Base-by-base conservation (phyloP, 1,140 invertebrate genomes). In the Brachionus koreanus region DNA sequence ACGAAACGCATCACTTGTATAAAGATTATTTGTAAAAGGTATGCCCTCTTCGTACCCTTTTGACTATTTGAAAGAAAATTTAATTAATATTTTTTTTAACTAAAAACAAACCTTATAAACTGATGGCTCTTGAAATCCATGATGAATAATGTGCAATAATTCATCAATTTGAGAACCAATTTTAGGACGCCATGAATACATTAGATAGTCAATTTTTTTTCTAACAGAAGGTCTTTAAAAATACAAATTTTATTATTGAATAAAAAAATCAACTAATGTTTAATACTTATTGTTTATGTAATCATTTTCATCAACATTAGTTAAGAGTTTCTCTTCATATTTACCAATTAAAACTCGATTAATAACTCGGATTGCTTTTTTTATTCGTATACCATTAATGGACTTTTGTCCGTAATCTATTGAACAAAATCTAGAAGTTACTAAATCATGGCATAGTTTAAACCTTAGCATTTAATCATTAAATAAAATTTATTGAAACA, bases 401-500 rank as follows among this genome's bases (percentile, higher is more conserved):
- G 84, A 85, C 43, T 86, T 84, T 5, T 85, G 83, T 37, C 83
- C 84, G 82, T 86, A 88, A 76, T 88, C 87, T 6, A 84, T 83
- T 13, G 87, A 86, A 86, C 88, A 88, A 83, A 88, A 88, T 43
- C 88, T 85, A 7, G 88, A 88, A 65, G 88, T 83, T 6, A 88
- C 84, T 16, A 88, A 83, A 82, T 88, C 87, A 85, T 88, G 86
- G 69, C 88, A 88, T 5, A 86, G 87, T 6, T 84, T 86, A 83
- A 86, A 88, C 88, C 88, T 88, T 65, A 16, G 82, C 3, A 16
- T 29, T 12, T 83, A 79, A 9, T 76, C 84, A 79, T 42, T 12
- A 83, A 43, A 19, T 42, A 69, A 0, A 82, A 12, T 63, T 57
- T 23, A 43, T 46, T 33, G 33, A 29, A 2, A 5, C 5, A 25